A percentile compares a stretch with the other conserved stretches of the same genome.
Conservation (phyloP, 2,888 invertebrate genomes). For the Lycophotia porphyrea region DNA sequence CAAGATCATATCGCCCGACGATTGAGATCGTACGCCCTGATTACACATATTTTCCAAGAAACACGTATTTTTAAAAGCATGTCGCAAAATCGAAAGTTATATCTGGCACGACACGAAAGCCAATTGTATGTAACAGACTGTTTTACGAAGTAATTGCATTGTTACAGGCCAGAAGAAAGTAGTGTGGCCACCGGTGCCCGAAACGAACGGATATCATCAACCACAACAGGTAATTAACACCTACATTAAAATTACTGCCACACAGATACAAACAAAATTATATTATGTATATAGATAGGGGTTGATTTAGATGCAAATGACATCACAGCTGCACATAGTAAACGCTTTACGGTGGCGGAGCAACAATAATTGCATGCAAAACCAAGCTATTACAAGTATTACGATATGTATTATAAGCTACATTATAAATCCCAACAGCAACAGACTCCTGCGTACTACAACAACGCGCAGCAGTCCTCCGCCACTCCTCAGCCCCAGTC, state of each 20-base stretch:
- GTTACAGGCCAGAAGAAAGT: conserved; percentile 95
- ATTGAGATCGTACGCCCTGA: conserved; percentile 72
- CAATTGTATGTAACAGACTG: conserved; percentile 48
- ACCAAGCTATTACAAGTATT: conserved; percentile 59
- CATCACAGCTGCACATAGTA: conserved; percentile 82
- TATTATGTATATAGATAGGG: conserved; percentile 70
- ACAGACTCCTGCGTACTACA: conserved; percentile 85
- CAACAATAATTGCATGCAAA: conserved; percentile 77
- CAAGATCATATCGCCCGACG: conserved; percentile 72
- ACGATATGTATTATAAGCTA: conserved; percentile 71
- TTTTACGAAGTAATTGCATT: conserved; percentile 66
- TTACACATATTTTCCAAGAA: conserved; percentile 63
- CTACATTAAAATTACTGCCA: conserved; percentile 14
- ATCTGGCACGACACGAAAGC: conserved; percentile 33
- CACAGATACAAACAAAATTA: conserved; percentile 33
- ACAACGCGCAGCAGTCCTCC: conserved; percentile 87
- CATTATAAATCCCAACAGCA: conserved; percentile 82
- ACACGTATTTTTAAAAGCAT: conserved; percentile 60
- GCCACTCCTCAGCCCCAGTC: conserved; percentile 67
- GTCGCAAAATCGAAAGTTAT: conserved; percentile 42
- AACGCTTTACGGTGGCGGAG: conserved; percentile 78
- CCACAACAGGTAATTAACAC: conserved; percentile 90
- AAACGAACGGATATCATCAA: conserved; percentile 91
- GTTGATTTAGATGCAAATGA: conserved; percentile 72
- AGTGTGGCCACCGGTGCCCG: conserved; percentile 96